A percentile compares a stretch with the other conserved stretches of the same genome.
Evolutionary conservation across 2,888 invertebrate species (phyloP).

Genomic region (Ophraella communa): DNA sequence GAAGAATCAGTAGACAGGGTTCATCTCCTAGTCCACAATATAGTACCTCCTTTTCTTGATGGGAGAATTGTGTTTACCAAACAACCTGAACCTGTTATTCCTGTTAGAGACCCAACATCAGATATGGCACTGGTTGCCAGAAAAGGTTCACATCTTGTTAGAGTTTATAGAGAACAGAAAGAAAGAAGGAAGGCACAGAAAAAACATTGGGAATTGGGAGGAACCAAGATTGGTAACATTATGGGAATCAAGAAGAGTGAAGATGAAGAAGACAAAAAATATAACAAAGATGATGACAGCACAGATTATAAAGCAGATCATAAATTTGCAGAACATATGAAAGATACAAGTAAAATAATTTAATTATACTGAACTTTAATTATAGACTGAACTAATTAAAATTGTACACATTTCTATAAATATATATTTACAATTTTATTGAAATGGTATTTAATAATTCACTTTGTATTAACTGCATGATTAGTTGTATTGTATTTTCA

Average conservation of each 20-base stretch:
- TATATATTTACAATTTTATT: too few relatives aligned
- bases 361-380: too few relatives aligned
- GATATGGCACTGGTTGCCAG: slow-evolving; percentile 97
- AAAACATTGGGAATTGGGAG: slow-evolving; percentile 98
- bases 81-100: slow-evolving; percentile 98
- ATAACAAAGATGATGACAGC: slow-evolving; percentile 71
- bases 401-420: too few relatives aligned
- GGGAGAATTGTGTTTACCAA: slow-evolving; percentile 99
- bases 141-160: slow-evolving; percentile 91
- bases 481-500: slow-evolving; percentile 18
- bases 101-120: slow-evolving; percentile 93
- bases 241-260: slow-evolving; percentile 91
- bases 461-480: too few relatives aligned
- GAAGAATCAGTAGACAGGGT: slow-evolving; percentile 95
- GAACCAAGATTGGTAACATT: slow-evolving; percentile 94
- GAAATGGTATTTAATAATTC: too few relatives aligned
- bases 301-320: slow-evolving; percentile 92
- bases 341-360: slow-evolving; percentile 62
- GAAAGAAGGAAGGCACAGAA: slow-evolving; percentile 96
- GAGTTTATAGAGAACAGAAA: slow-evolving; percentile 92
- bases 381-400: too few relatives aligned
- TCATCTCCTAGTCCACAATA: slow-evolving; percentile 95
- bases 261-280: slow-evolving; percentile 74
- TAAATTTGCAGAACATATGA: slow-evolving; percentile 96
- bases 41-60: slow-evolving; percentile 98